Evolutionary conservation across 92 coral and sea anemone species (phyloP), one percentile per base, ranked within the genome.

Genomic region (Plumapathes pennacea): DNA sequence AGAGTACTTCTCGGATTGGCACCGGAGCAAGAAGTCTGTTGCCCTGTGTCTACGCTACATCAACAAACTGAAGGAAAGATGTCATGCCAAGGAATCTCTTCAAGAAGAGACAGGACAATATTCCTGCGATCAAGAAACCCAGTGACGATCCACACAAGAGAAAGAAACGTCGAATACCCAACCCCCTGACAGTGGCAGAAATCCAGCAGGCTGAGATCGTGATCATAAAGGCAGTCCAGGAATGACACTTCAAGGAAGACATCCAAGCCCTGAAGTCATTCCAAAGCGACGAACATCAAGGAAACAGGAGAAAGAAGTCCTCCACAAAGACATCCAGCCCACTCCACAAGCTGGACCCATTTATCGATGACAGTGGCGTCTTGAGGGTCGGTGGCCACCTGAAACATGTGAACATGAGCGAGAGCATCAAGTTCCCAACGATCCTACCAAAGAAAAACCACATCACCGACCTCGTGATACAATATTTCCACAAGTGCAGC

Each of bases 361-460:
- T 60, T 22, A 19, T 40, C 2, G 67, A 60, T 34, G n/a, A 28
- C 1, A n/a, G 45, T 15, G 41, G 32, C 66, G 25, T 27, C 49
- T 47, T 27, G 33, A 39, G 54, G 12, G 51, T 60, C 13, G 53
- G 67, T 21, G 53, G 67, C 10, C 30, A 53, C 42, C 4, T 60
- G 28, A 28, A 0, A 17, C 67, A 40, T 20, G 39, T 53, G 20
- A 36, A 42, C 0, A 27, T 60, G 1, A 38, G 39, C 9, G 26
- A 41, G 6, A 29, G 8, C 12, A 17, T 12, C 11, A 59, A 13
- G 40, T 66, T 57, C 7, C 60, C 74, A 0, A 38, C 56, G 50
- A 21, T 74, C 5, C 47, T 76, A 32, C 69, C 82, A 14, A 74
- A 74, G 53, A 62, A 40, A n/a, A 51, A 50, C 3, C 74, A 67